These are phyloP conservation scores for Bursaphelenchus mucronatus DNA, from an alignment of 1,140 invertebrate genomes.

Conservation along the genomic window DNA sequence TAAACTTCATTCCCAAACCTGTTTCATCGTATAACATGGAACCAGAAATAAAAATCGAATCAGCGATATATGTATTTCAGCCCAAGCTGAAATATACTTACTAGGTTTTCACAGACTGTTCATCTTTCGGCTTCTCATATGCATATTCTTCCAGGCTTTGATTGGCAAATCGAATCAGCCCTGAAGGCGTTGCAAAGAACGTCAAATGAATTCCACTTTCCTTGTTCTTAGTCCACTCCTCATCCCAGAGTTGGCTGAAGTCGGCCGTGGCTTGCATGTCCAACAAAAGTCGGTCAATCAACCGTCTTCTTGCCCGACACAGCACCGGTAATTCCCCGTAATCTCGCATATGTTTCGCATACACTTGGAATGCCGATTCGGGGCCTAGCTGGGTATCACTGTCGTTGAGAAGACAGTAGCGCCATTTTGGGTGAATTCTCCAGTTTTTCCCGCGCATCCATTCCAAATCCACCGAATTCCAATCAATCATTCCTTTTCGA, in stretches of 20 bases:
- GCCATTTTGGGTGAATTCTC: constrained; percentile 58
- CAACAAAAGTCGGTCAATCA: constrained; percentile 54
- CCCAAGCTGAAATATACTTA: too few species aligned
- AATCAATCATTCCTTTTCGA: constrained; percentile 36
- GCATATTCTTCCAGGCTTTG: constrained; percentile 50
- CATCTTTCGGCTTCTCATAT: constrained; percentile 42
- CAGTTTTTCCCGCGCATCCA: constrained; percentile 54
- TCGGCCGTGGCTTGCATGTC: constrained; percentile 51
- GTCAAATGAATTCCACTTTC: constrained; percentile 55
- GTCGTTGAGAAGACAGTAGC: constrained; percentile 59
- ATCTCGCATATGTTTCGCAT: constrained; percentile 53
- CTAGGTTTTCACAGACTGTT: background rate
- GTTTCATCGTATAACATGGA: too few species aligned
- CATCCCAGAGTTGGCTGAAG: constrained; percentile 45
- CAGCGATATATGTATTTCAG: too few species aligned
- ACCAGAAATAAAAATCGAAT: too few species aligned
- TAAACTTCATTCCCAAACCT: too few species aligned
- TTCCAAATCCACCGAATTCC: constrained; percentile 37
- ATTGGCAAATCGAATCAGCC: constrained; percentile 56
- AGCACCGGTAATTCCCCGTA: constrained; percentile 46
- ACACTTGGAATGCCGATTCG: constrained; percentile 53
- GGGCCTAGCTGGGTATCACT: constrained; percentile 49
- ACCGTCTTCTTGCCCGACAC: constrained; percentile 40
- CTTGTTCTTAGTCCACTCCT: constrained; percentile 40
- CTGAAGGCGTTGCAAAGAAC: constrained; percentile 57